A percentile compares a stretch with the other conserved stretches of the same genome.
Evolutionary conservation across 2,888 invertebrate species (phyloP).

Genomic region (Polia nebulosa): DNA sequence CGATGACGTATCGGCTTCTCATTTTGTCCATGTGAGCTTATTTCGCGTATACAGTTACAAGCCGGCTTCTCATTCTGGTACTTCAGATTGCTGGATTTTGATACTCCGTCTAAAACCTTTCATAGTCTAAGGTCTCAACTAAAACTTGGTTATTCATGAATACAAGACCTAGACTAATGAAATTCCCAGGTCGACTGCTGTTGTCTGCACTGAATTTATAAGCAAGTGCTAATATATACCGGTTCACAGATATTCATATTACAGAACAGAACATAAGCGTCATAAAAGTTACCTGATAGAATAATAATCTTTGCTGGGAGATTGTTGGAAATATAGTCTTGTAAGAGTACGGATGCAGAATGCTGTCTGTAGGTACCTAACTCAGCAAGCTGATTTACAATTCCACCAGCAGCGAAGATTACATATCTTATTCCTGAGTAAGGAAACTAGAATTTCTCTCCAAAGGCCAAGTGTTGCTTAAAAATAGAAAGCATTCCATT

Average conservation of each 20-base stretch:
- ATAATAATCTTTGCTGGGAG: background rate
- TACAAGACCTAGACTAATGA: constrained; percentile 31
- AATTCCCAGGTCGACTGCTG: constrained; percentile 31
- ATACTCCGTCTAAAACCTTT: no score
- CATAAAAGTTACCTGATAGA: background rate
- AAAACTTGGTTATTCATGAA: constrained; percentile 17
- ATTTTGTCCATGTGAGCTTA: no score
- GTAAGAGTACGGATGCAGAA: constrained; percentile 1
- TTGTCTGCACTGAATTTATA: constrained; percentile 35
- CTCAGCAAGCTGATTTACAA: constrained; percentile 28
- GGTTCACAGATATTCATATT: constrained; percentile 9
- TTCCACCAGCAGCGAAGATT: constrained; percentile 20
- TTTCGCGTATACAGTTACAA: no score
- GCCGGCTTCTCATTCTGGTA: no score
- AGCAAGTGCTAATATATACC: constrained; percentile 17
- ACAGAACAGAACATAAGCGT: background rate
- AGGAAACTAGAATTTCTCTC: constrained; percentile 17
- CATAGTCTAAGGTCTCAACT: background rate
- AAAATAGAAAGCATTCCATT: constrained; percentile 59
- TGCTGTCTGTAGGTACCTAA: constrained; percentile 5
- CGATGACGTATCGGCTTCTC: no score
- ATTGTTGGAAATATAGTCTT: constrained; percentile 1
- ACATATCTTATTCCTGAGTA: constrained; percentile 30
- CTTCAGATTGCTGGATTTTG: no score
- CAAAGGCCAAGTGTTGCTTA: constrained; percentile 20